A percentile compares a stretch with the other conserved stretches of the same genome.
These are phyloP conservation scores for Dicrurus megarhynchus DNA, from an alignment of 2,113 vertebrate species.

Conservation along the genomic window DNA sequence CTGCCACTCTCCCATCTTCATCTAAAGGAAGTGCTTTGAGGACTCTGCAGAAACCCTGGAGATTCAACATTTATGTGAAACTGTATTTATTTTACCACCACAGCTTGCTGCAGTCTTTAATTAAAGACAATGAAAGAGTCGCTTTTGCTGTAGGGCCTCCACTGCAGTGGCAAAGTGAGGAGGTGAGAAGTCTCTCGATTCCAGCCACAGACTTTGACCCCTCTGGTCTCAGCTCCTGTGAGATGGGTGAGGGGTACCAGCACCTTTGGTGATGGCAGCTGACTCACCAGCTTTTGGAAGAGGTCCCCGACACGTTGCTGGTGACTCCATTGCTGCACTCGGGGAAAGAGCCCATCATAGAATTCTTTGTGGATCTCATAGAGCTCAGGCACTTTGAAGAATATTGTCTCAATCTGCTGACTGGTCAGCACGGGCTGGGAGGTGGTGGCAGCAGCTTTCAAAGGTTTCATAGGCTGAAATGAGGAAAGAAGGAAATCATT, in stretches of 20 bases:
- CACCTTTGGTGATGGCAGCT: not conserved
- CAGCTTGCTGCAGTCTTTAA: not conserved
- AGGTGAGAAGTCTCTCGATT: not conserved
- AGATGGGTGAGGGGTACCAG: not conserved
- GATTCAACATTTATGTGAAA: not conserved
- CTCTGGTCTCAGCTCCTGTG: not conserved
- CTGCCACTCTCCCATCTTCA: not conserved
- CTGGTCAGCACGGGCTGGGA: constrained; percentile 92
- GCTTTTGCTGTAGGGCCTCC: not conserved
- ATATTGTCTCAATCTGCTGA: constrained; percentile 98
- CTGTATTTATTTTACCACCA: not conserved
- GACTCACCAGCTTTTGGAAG: constrained; percentile 94
- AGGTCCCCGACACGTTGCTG: constrained; percentile 96
- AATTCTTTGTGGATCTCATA: constrained; percentile 98
- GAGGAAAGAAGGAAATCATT: not conserved
- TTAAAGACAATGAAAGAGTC: not conserved
- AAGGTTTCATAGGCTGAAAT: constrained; percentile 94
- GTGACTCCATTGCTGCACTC: constrained; percentile 95
- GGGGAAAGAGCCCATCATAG: constrained; percentile 90
- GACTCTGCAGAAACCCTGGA: not conserved
- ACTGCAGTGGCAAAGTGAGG: not conserved
- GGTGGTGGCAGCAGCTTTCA: constrained; percentile 95
- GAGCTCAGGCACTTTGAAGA: constrained; percentile 99
- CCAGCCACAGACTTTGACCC: not conserved
- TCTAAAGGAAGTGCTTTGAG: not conserved